Base-by-base conservation (phyloP, 1,140 invertebrate genomes). In the Drosophila mayri region DNA sequence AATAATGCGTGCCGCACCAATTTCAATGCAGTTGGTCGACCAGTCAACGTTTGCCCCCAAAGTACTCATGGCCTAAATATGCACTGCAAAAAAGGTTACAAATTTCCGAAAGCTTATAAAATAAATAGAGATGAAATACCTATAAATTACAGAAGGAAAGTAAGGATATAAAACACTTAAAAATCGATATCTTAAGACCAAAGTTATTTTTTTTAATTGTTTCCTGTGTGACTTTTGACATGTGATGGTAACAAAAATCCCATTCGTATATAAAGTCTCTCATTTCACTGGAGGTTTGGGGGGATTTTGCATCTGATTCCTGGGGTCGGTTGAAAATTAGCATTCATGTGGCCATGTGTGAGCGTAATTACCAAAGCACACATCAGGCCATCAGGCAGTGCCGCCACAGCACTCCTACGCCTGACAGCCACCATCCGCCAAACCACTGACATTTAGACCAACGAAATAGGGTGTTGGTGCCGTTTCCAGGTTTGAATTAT, bases 321-420 rank as follows among this genome's bases (percentile, higher is more conserved):
- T 41, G 44, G 60, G 16, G 8, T 32, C 22, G 32, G 47, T 18
- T 30, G 38, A 84, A 84, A 80, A 87, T 87, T 87, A 87, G 84
- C 84, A 88, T 87, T 60, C 67, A 88, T 80, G 84, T 73, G 50
- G 64, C 66, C 79, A 77, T 90, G 85, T 83, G 84, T 65, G 67
- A 84, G 71, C 43, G 84, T 87, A 80, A 87, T 88, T 84, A 84
- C 80, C 80, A 77, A 76, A 76, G 61, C 65, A 71, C 62, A 58
- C 63, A 58, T 38, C 52, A n/a, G 52, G 35, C 52, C 63, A 58
- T 54, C 50, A 14, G 35, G 25, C 25, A 11, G 4, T 12, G 47
- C 44, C 11, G 32, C 32, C 32, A 3, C n/a, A n/a, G n/a, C n/a
- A n/a, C 38, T n/a, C 35, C 28, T 35, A 50, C 38, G 2, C 18